Conservation (phyloP, 2,888 invertebrate species). For the Zygogramma bicolorata region DNA sequence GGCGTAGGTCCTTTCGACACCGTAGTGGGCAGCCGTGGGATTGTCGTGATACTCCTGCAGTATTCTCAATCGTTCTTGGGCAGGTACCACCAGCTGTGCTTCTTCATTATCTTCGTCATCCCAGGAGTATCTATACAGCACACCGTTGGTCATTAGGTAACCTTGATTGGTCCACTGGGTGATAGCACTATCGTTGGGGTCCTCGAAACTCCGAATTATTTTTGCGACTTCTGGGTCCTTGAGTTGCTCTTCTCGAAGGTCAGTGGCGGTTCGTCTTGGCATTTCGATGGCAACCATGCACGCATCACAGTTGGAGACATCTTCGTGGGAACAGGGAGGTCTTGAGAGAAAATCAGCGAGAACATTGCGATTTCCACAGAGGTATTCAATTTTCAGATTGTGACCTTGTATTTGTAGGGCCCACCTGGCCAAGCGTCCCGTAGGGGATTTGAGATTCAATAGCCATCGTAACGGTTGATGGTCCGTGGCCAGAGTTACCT, state of each 20-base stretch:
- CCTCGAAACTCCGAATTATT: neutral
- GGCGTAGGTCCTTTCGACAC: constrained; percentile 34
- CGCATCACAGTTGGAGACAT: neutral
- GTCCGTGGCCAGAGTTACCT: no score
- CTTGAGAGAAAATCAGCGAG: constrained; percentile 60
- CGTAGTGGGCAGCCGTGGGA: no score
- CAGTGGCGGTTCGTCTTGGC: neutral
- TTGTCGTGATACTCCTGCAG: no score
- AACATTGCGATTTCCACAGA: constrained; percentile 57
- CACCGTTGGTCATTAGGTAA: constrained; percentile 18
- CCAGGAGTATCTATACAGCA: no score
- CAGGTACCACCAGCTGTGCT: no score
- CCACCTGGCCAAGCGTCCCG: constrained; percentile 64
- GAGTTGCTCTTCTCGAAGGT: no score
- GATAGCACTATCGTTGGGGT: neutral
- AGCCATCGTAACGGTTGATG: no score
- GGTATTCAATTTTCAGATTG: constrained; percentile 59
- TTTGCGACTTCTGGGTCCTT: neutral
- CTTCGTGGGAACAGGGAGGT: constrained; percentile 39
- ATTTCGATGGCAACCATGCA: constrained; percentile 10
- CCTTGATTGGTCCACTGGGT: constrained; percentile 1
- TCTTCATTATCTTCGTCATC: constrained; percentile 46
- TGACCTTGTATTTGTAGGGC: constrained; percentile 60
- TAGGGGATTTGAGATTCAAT: no score
- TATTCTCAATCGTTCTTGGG: no score